phyloP scores from a whole-genome alignment of 2,888 invertebrate species.

The Idaea aversata region DNA sequence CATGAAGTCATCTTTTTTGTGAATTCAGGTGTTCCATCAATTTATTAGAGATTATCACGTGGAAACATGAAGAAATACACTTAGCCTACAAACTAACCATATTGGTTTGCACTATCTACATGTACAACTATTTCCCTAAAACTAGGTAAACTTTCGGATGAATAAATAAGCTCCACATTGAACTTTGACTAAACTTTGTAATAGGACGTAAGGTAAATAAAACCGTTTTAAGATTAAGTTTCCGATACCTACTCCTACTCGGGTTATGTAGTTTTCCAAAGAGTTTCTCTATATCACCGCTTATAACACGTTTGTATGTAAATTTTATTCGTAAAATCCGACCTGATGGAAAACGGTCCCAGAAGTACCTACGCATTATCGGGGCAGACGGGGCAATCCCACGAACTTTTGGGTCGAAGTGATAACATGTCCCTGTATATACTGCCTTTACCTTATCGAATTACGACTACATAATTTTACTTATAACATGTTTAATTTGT shows the following conservation, averaged over 20 bases:
- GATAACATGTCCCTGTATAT: constrained; percentile 57
- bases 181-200: constrained; percentile 14
- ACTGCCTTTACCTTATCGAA: constrained; percentile 56
- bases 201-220: constrained; percentile 21
- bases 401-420: constrained; percentile 71
- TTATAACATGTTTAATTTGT: not conserved
- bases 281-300: constrained; percentile 58
- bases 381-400: constrained; percentile 43
- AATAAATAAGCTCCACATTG: not conserved
- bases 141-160: not conserved
- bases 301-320: constrained; percentile 72
- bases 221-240: constrained; percentile 26
- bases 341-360: constrained; percentile 66
- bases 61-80: no score
- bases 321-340: constrained; percentile 72
- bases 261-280: constrained; percentile 49
- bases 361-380: constrained; percentile 52
- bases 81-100: no score
- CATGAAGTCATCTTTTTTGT: no score
- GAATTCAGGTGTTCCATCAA: no score
- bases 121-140: no score
- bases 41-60: no score
- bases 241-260: constrained; percentile 10
- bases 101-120: no score
- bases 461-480: not conserved